Conservation (phyloP, 1,140 invertebrate species). For the Scaptodrosophila lebanonensis region DNA sequence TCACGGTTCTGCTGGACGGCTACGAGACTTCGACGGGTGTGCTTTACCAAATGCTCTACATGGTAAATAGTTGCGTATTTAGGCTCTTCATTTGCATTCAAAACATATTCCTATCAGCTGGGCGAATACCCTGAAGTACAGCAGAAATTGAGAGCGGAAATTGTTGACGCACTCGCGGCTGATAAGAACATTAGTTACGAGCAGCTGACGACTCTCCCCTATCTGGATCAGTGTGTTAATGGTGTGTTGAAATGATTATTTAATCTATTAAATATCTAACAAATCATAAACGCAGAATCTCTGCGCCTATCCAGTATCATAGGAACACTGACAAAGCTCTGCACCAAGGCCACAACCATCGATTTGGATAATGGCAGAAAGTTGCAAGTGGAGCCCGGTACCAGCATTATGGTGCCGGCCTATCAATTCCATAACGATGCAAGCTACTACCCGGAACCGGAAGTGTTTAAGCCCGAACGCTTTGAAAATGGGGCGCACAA, state of each 20-base stretch:
- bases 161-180: constrained; percentile 23
- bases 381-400: constrained; percentile 45
- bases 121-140: constrained; percentile 43
- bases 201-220: constrained; percentile 43
- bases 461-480: constrained; percentile 80
- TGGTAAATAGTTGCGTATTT: constrained; percentile 24
- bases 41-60: constrained; percentile 58
- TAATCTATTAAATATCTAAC: not conserved
- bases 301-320: constrained; percentile 48
- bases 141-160: constrained; percentile 47
- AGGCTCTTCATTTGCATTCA: not conserved
- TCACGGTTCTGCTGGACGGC: constrained; percentile 80
- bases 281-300: constrained; percentile 32
- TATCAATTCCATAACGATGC: constrained; percentile 63
- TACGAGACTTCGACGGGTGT: constrained; percentile 79
- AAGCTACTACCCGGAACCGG: constrained; percentile 79
- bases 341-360: constrained; percentile 74
- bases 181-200: constrained; percentile 44
- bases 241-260: constrained; percentile 32
- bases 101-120: constrained; percentile 53
- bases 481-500: constrained; percentile 77
- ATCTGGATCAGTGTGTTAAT: constrained; percentile 65
- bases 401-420: constrained; percentile 42
- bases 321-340: constrained; percentile 56
- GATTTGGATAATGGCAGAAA: constrained; percentile 51